These are phyloP conservation scores for Orycteropus afer DNA, from an alignment of 2,113 vertebrate genomes.

Conservation along the genomic window DNA sequence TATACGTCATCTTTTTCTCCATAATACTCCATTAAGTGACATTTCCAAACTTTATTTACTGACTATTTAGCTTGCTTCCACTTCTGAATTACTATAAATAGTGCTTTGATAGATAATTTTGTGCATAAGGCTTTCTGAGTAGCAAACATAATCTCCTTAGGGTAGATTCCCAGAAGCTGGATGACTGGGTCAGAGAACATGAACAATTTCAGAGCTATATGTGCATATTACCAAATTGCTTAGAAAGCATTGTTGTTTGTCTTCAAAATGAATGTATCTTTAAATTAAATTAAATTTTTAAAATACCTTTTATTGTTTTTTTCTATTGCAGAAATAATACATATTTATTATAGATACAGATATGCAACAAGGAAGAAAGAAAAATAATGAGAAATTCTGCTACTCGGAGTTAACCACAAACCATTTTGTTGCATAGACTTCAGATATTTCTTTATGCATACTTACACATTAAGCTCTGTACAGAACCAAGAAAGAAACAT, in stretches of 20 bases:
- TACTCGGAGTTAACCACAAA: neutral
- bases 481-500: neutral
- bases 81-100: conserved; percentile 50
- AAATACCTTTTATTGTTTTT: conserved; percentile 48
- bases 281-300: conserved; percentile 69
- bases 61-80: conserved; percentile 5
- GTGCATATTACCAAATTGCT: conserved; percentile 28
- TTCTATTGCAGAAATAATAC: conserved; percentile 45
- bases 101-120: conserved; percentile 48
- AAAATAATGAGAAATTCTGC: neutral
- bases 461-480: neutral
- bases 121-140: conserved; percentile 39
- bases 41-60: conserved; percentile 40
- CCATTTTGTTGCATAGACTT: neutral
- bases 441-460: neutral
- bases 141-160: conserved; percentile 51
- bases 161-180: conserved; percentile 48
- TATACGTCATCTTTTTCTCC: neutral
- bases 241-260: conserved; percentile 57
- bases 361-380: conserved; percentile 16
- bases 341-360: neutral
- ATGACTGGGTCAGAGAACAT: conserved; percentile 50
- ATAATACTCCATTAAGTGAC: neutral
- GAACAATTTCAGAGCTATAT: conserved; percentile 50
- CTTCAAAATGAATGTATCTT: conserved; percentile 67